Conservation (phyloP, 23 tunicate genomes). For the Styela clava region DNA sequence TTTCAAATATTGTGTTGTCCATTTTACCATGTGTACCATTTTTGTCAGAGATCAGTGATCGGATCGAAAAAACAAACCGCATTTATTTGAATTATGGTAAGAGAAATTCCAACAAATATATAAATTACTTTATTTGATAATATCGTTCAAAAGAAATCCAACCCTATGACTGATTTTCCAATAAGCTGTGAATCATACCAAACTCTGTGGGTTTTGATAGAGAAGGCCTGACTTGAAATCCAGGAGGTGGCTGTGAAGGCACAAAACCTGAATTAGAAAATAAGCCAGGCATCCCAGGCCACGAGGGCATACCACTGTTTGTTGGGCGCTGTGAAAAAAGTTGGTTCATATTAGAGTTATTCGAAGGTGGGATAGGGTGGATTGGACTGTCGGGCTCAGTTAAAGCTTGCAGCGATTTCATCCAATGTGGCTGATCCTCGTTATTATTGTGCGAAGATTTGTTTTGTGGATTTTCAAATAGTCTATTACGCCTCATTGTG, state of each 20-base stretch:
- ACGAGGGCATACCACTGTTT: conserved; percentile 35
- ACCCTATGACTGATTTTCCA: conserved; percentile 62
- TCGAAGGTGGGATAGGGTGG: conserved; percentile 8
- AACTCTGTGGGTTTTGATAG: conserved; percentile 52
- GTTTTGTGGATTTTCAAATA: conserved; percentile 1
- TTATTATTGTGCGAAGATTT: conserved; percentile 3
- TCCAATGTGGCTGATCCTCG: conserved; percentile 91
- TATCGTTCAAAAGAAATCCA: background rate
- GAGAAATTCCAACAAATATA: background rate
- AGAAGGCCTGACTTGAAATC: conserved; percentile 67
- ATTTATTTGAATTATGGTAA: no score
- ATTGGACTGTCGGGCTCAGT: conserved; percentile 56
- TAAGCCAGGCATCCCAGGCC: conserved; percentile 8
- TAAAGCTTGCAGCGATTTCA: conserved; percentile 72
- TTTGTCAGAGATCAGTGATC: no score
- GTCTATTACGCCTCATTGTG: conserved; percentile 28
- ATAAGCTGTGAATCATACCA: conserved; percentile 44
- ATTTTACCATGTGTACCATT: no score
- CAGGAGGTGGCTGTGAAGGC: conserved; percentile 73
- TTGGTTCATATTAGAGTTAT: background rate
- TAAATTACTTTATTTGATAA: conserved; percentile 11
- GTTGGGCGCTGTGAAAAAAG: conserved; percentile 11
- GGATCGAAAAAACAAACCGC: no score
- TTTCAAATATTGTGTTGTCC: no score
- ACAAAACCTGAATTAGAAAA: conserved; percentile 5